These are phyloP conservation scores for Odontocolon sp. DNA, from an alignment of 2,888 invertebrate species.

Conservation along the genomic window DNA sequence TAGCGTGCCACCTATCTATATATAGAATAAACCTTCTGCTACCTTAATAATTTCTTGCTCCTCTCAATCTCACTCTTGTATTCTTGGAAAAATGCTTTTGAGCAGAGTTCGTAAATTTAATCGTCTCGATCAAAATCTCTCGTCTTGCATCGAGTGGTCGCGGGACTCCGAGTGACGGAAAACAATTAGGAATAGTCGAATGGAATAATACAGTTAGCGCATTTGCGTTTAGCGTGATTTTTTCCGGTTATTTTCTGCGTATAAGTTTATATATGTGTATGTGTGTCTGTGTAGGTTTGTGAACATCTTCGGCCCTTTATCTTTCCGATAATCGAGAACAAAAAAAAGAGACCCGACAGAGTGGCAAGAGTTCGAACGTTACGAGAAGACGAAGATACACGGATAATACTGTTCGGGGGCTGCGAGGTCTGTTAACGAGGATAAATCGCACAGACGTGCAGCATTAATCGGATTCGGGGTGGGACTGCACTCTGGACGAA, in stretches of 20 bases:
- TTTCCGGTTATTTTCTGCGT: too few species aligned
- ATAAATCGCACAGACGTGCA: not conserved
- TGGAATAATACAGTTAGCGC: constrained; percentile 17
- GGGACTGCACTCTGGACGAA: not conserved
- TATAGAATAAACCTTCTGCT: constrained; percentile 24
- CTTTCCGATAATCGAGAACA: not conserved
- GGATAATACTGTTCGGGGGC: constrained; percentile 65
- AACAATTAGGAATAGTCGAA: constrained; percentile 1
- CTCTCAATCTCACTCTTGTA: constrained; percentile 6
- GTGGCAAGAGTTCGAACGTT: constrained; percentile 41
- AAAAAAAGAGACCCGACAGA: too few species aligned
- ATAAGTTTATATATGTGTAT: too few species aligned
- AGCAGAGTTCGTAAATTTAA: not conserved
- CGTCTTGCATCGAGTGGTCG: constrained; percentile 1
- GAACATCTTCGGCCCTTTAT: not conserved
- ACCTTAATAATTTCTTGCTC: constrained; percentile 1
- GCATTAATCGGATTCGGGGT: constrained; percentile 33
- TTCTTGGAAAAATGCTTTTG: constrained; percentile 5
- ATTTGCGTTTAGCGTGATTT: too few species aligned
- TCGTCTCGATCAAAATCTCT: not conserved
- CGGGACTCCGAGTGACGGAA: not conserved
- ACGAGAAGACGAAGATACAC: constrained; percentile 59
- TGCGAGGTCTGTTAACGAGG: constrained; percentile 17
- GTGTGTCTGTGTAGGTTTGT: not conserved
- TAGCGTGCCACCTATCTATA: constrained; percentile 36